Conservation (phyloP, 2,888 invertebrate species). For the Diploptera punctata region DNA sequence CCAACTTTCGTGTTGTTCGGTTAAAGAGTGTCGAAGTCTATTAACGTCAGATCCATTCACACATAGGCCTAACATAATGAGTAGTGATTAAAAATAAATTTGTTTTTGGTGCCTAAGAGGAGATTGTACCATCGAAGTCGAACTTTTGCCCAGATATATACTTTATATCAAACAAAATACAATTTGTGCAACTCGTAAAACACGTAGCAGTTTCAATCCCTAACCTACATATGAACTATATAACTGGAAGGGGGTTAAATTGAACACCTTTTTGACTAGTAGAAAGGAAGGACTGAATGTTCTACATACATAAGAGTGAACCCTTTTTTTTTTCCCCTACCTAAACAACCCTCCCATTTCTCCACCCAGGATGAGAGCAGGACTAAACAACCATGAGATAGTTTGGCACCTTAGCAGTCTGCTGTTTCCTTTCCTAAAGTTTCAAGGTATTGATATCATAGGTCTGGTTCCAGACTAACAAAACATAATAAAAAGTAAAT, state of each 20-base stretch:
- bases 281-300: background rate
- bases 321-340: constrained; percentile 19
- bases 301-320: constrained; percentile 10
- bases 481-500: constrained; percentile 20
- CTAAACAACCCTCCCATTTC: constrained; percentile 25
- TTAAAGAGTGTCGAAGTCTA: too few relatives aligned
- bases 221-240: background rate
- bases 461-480: constrained; percentile 8
- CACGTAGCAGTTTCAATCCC: background rate
- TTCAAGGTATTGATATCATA: constrained; percentile 10
- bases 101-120: too few relatives aligned
- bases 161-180: too few relatives aligned
- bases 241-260: too few relatives aligned
- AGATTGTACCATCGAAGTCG: too few relatives aligned
- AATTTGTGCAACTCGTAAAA: too few relatives aligned
- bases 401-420: constrained; percentile 22
- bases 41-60: too few relatives aligned
- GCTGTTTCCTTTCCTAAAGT: background rate
- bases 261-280: background rate
- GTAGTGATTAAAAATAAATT: too few relatives aligned
- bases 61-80: too few relatives aligned
- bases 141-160: too few relatives aligned
- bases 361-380: constrained; percentile 19
- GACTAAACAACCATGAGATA: constrained; percentile 28
- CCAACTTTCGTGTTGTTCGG: too few relatives aligned